These are phyloP conservation scores for Aurelia coerulea DNA, from an alignment of 30 jellyfish, hydroid and myxozoan species.

Conservation along the genomic window DNA sequence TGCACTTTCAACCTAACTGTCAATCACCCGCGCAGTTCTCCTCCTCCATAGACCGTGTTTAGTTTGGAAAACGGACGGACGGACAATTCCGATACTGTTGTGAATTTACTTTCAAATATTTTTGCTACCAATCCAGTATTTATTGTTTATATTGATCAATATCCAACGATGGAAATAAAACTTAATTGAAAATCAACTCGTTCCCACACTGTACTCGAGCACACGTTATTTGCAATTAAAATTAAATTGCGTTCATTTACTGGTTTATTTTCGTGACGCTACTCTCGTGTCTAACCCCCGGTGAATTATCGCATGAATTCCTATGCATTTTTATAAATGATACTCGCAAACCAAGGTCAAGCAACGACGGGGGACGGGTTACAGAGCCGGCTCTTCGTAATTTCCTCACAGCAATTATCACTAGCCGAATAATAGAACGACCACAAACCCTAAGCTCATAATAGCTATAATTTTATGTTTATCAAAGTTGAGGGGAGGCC, in stretches of 20 bases:
- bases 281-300: conserved; percentile 69
- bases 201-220: conserved; percentile 56
- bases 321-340: conserved; percentile 56
- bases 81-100: conserved; percentile 23
- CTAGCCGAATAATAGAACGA: conserved; percentile 39
- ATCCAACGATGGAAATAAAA: conserved; percentile 18
- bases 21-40: conserved; percentile 67
- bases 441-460: conserved; percentile 82
- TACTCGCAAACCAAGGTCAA: conserved; percentile 65
- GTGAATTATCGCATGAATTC: conserved; percentile 61
- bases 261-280: conserved; percentile 67
- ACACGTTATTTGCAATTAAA: conserved; percentile 59
- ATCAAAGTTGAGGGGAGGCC: conserved; percentile 73
- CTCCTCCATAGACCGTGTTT: conserved; percentile 74
- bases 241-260: conserved; percentile 51
- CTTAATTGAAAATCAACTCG: conserved; percentile 17
- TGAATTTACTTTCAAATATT: conserved; percentile 19
- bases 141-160: conserved; percentile 29
- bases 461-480: conserved; percentile 80
- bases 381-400: conserved; percentile 29
- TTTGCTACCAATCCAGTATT: background rate
- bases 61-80: conserved; percentile 39
- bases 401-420: conserved; percentile 65
- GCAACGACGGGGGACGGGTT: conserved; percentile 61
- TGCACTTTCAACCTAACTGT: conserved; percentile 61